Conservation (phyloP, 2,113 vertebrate genomes). For the Bubalus kerabau region DNA sequence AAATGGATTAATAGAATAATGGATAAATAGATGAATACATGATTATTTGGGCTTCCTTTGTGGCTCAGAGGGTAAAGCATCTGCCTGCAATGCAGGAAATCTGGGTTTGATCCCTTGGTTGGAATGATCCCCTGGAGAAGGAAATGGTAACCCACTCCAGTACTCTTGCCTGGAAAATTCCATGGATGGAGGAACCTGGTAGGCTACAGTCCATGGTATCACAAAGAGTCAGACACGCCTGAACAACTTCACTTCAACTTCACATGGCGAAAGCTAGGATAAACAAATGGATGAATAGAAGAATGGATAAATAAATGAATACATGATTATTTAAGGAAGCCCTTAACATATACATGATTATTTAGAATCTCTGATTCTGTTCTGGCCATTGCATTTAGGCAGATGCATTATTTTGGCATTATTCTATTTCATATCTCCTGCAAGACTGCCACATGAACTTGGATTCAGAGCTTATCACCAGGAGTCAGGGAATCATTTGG, state of each 20-base stretch:
- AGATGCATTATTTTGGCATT: neutral
- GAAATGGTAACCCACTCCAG: too few species aligned
- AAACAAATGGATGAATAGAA: neutral
- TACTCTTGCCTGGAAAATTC: neutral
- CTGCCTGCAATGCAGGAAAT: neutral
- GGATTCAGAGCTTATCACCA: neutral
- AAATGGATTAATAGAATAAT: neutral
- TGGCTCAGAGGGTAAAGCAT: neutral
- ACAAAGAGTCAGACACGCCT: neutral
- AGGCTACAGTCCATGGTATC: neutral
- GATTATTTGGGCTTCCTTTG: neutral
- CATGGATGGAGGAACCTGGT: neutral
- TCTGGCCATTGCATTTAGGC: neutral
- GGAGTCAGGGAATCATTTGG: neutral
- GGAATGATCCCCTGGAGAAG: too few species aligned
- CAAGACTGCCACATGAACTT: neutral
- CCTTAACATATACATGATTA: neutral
- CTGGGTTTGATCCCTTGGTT: neutral
- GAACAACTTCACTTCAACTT: neutral
- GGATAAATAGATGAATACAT: neutral
- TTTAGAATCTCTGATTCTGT: neutral
- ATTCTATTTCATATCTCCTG: neutral
- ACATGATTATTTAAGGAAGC: neutral
- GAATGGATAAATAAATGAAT: neutral
- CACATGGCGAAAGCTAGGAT: too few species aligned